Percentiles rank a stretch among this genome's conserved stretches.
These are phyloP conservation scores for Sarotherodon lohbergeri DNA, from an alignment of 2,113 vertebrate genomes.

Conservation along the genomic window DNA sequence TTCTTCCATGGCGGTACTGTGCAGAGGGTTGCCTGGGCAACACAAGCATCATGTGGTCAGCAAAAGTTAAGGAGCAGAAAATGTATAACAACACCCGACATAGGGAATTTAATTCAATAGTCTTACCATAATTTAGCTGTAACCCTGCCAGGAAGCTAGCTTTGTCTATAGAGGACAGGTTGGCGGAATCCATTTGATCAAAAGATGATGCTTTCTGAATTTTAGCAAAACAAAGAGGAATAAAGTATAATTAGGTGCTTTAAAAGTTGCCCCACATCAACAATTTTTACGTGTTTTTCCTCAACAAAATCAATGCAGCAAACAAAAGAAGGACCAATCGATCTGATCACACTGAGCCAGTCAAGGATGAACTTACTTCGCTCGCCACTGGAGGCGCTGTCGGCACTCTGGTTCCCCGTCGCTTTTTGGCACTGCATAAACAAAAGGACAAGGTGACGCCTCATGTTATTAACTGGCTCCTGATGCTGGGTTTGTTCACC, in stretches of 20 bases:
- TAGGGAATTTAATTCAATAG: not conserved
- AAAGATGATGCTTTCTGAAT: not conserved
- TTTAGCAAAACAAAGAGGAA: not conserved
- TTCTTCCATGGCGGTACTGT: conserved; percentile 62
- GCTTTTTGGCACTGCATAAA: conserved; percentile 2
- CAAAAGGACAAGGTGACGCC: not conserved
- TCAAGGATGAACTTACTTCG: not conserved
- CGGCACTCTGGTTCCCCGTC: not conserved
- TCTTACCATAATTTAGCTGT: not conserved
- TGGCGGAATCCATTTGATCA: not conserved
- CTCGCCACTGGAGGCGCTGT: not conserved
- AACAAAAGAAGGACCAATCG: not conserved
- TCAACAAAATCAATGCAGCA: not conserved
- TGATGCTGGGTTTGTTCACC: not conserved
- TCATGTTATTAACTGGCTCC: not conserved
- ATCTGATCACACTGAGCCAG: no score
- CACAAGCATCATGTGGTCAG: not conserved
- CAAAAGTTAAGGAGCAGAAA: not conserved
- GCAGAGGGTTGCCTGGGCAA: conserved; percentile 45
- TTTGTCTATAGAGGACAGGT: conserved; percentile 28
- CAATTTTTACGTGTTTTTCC: not conserved
- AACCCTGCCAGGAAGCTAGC: conserved; percentile 40
- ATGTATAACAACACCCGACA: not conserved
- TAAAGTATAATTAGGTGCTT: not conserved
- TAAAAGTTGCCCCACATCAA: not conserved